These are phyloP conservation scores for Rhizoglyphus robini DNA, from an alignment of 1,140 invertebrate species.

Conservation along the genomic window DNA sequence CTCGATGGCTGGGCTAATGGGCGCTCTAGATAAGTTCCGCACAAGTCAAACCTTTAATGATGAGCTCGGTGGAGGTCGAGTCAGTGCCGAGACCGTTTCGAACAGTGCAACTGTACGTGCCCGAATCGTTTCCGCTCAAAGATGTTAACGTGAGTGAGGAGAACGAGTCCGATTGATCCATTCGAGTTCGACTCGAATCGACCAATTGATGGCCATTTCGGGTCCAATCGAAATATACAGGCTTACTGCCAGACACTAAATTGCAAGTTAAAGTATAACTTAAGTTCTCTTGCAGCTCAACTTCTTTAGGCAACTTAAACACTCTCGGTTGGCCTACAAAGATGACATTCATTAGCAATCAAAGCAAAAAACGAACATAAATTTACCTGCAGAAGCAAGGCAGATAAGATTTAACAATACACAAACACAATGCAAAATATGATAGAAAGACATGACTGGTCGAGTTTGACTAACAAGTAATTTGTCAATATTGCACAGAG, in stretches of 20 bases:
- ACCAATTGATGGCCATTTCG: background rate
- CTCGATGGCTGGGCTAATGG: too few relatives aligned
- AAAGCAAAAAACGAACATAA: background rate
- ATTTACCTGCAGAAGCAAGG: background rate
- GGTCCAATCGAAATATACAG: background rate
- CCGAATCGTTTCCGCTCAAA: background rate
- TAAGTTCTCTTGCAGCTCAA: slow-evolving; percentile 2
- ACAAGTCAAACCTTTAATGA: slow-evolving; percentile 14
- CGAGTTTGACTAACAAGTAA: background rate
- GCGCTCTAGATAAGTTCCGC: too few relatives aligned
- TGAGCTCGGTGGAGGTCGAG: background rate
- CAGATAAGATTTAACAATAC: background rate
- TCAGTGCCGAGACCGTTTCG: background rate
- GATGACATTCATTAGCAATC: background rate
- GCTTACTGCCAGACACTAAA: background rate
- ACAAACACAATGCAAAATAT: background rate
- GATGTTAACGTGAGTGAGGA: background rate
- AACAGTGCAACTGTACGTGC: background rate
- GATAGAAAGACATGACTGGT: background rate
- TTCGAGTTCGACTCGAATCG: background rate
- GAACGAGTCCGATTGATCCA: background rate
- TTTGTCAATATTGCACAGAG: background rate
- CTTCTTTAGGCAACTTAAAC: background rate
- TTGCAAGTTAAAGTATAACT: slow-evolving; percentile 1
- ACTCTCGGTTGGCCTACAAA: slow-evolving; percentile 2